Base-by-base conservation (phyloP, 2,888 invertebrate species). In the Drepana falcataria region DNA sequence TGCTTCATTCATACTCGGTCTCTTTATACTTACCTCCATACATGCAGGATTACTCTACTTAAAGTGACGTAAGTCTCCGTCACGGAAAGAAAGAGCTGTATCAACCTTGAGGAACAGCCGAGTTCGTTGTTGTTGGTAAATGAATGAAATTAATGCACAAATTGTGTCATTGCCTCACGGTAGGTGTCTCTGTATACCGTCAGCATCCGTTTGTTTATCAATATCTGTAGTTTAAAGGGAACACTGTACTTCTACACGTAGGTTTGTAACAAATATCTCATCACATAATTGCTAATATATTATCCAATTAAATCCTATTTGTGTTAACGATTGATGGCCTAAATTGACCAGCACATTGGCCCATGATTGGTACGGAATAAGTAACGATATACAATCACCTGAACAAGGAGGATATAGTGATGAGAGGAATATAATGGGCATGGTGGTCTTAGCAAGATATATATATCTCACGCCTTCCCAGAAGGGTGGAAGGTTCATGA, bases 271-370 rank as follows among this genome's bases (percentile, higher is more conserved):
- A 21, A 21, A 21, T 21, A 21, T 21, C 21, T 21, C 44, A 9
- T 41, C 40, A 33, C 6, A 33, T 37, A 37, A 49, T 52, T 34
- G 51, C 47, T 65, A 58, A 68, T 57, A 51, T 48, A 53, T 64
- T 58, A 52, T 58, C 53, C 64, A 68, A 71, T 72, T 68, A 66
- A 64, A 66, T 65, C 54, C 60, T 68, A 65, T 72, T 68, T 58
- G 56, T 63, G 62, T 56, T 65, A 66, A 65, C 56, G 59, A 60
- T 56, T 53, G 54, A 54, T 59, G 64, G 59, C 59, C 62, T 60
- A 52, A 62, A 64, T 62, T 58, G 21, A 21, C 1, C 21, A 21
- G 21, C 21, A 21, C 21, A 21, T 21, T 21, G 21, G 21, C 21
- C 0, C 21, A 21, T 21, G 21, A 21, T 21, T 21, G 21, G 21